These are phyloP conservation scores for Nyctibius grandis DNA, from an alignment of 2,797 vertebrate genomes.

Conservation along the genomic window DNA sequence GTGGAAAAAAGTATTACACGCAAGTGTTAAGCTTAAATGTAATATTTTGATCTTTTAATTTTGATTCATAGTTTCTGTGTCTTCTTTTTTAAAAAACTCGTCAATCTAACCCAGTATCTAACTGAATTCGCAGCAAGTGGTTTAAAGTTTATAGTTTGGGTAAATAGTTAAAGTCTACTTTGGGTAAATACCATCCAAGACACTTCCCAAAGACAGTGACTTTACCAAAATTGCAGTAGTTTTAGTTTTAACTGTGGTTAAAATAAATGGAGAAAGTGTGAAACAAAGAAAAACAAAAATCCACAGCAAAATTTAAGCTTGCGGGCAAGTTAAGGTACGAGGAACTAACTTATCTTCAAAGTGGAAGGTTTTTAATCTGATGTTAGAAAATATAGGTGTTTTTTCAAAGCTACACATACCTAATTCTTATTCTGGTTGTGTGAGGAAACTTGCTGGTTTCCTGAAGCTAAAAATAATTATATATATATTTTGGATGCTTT, in stretches of 20 bases:
- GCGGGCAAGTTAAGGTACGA: neutral
- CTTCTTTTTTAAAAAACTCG: neutral
- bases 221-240: neutral
- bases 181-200: neutral
- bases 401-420: neutral
- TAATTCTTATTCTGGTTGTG: neutral
- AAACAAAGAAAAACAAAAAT: neutral
- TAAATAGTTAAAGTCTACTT: no score
- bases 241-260: neutral
- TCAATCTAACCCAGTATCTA: neutral
- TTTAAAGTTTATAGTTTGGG: neutral
- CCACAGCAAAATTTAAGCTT: neutral
- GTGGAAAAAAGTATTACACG: neutral
- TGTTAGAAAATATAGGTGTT: neutral
- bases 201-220: neutral
- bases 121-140: neutral
- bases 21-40: neutral
- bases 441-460: neutral
- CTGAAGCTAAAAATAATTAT: neutral
- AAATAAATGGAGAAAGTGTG: neutral
- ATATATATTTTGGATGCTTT: neutral
- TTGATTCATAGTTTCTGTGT: neutral
- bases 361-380: neutral
- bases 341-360: neutral
- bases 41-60: neutral